These are phyloP conservation scores for Catostomus latipinnis DNA, from an alignment of 2,797 vertebrate genomes.

Conservation along the genomic window DNA sequence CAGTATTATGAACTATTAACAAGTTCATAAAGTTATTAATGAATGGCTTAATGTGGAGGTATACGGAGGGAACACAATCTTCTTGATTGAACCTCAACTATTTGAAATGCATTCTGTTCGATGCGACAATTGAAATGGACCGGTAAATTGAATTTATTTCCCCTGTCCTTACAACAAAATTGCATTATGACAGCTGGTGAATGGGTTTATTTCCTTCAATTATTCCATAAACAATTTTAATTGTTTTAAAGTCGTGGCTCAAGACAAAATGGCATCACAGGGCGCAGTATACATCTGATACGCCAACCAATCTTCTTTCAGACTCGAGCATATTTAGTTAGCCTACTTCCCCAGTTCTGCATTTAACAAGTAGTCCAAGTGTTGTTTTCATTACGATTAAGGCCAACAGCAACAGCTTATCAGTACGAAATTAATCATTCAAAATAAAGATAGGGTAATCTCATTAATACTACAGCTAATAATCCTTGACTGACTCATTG, in stretches of 20 bases:
- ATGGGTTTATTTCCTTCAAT: not conserved
- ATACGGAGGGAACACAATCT: too few relatives aligned
- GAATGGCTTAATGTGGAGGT: not conserved
- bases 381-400: constrained; percentile 12
- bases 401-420: constrained; percentile 38
- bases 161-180: too few relatives aligned
- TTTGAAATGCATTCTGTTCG: not conserved
- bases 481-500: not conserved
- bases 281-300: constrained; percentile 6
- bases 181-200: not conserved
- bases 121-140: not conserved
- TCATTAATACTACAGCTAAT: not conserved
- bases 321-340: not conserved
- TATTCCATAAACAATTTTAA: not conserved
- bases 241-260: not conserved
- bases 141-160: too few relatives aligned
- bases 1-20: too few relatives aligned
- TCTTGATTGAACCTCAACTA: too few relatives aligned
- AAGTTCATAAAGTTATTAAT: too few relatives aligned
- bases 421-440: not conserved
- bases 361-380: constrained; percentile 12
- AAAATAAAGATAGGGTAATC: not conserved
- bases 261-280: constrained; percentile 4
- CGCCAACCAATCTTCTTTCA: constrained; percentile 15
- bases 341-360: constrained; percentile 11